A percentile compares a stretch with the other conserved stretches of the same genome.
phyloP scores from a whole-genome alignment of 2,888 invertebrate genomes.

The Sinopyrophorus schimmeli region DNA sequence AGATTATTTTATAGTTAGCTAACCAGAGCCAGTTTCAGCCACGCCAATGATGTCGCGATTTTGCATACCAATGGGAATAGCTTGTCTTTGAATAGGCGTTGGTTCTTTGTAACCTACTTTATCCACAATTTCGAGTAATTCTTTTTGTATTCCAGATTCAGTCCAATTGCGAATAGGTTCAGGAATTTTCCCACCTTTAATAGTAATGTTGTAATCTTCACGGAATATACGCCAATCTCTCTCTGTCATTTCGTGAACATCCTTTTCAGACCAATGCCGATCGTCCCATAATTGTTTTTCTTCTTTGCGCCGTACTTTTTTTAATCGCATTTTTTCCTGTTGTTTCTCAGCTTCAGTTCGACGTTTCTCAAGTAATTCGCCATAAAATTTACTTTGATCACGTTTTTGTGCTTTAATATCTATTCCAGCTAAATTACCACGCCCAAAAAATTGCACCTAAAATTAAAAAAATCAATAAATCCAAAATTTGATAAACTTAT shows the following conservation, averaged over 20 bases:
- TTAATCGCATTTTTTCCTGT: conserved; percentile 90
- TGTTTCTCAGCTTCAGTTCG: conserved; percentile 96
- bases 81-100: conserved; percentile 98
- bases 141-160: conserved; percentile 87
- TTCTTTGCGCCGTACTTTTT: conserved; percentile 92
- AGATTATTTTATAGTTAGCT: background rate
- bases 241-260: conserved; percentile 93
- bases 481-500: background rate
- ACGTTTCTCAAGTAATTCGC: conserved; percentile 90
- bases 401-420: conserved; percentile 95
- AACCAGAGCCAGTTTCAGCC: conserved; percentile 85
- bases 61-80: conserved; percentile 96
- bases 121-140: conserved; percentile 91
- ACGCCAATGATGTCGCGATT: conserved; percentile 98
- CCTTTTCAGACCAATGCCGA: conserved; percentile 98
- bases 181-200: conserved; percentile 96
- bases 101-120: conserved; percentile 97
- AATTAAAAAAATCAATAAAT: conserved; percentile 16
- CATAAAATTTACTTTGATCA: conserved; percentile 97
- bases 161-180: conserved; percentile 95
- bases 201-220: conserved; percentile 98
- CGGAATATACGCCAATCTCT: conserved; percentile 99
- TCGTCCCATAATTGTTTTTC: conserved; percentile 99
- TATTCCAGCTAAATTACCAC: conserved; percentile 97
- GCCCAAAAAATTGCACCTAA: conserved; percentile 91